Evolutionary conservation across 2,888 invertebrate genomes (phyloP).

Genomic region (Tetrapedia diversipes): DNA sequence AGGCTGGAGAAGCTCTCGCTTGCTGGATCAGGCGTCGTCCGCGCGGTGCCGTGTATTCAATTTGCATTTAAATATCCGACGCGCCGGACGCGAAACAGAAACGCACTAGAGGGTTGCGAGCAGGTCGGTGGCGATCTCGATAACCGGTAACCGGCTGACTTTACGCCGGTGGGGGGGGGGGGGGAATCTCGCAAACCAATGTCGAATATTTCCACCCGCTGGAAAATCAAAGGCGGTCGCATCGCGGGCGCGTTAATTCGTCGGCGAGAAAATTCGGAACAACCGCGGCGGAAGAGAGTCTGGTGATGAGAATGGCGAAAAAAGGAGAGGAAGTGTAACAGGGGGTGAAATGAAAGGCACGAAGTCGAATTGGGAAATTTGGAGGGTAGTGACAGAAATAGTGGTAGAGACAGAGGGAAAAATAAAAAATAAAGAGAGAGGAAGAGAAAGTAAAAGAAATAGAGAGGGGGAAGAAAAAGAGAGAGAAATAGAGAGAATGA

Average conservation of each 20-base stretch:
- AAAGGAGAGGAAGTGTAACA: too few species aligned
- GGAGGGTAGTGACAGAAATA: too few species aligned
- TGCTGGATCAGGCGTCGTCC: slow-evolving; percentile 48
- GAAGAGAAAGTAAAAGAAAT: too few species aligned
- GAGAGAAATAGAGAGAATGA: too few species aligned
- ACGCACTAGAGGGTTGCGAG: too few species aligned
- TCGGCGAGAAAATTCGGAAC: background rate
- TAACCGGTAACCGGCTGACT: background rate
- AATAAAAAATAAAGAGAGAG: too few species aligned
- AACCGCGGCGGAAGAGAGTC: background rate
- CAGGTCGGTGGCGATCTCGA: slow-evolving; percentile 23
- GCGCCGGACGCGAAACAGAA: slow-evolving; percentile 49
- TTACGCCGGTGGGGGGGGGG: too few species aligned
- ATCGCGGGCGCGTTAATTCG: background rate
- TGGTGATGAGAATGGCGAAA: background rate
- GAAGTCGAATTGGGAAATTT: slow-evolving; percentile 1
- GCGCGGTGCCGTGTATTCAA: too few species aligned
- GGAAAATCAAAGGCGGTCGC: background rate
- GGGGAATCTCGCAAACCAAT: too few species aligned
- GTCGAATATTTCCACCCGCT: background rate
- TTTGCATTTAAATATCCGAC: slow-evolving; percentile 76
- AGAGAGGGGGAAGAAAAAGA: too few species aligned
- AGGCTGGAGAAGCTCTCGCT: background rate
- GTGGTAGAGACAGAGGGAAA: too few species aligned
- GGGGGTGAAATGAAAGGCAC: background rate